phyloP scores from a whole-genome alignment of 2,888 invertebrate genomes.

The Homarus gammarus region DNA sequence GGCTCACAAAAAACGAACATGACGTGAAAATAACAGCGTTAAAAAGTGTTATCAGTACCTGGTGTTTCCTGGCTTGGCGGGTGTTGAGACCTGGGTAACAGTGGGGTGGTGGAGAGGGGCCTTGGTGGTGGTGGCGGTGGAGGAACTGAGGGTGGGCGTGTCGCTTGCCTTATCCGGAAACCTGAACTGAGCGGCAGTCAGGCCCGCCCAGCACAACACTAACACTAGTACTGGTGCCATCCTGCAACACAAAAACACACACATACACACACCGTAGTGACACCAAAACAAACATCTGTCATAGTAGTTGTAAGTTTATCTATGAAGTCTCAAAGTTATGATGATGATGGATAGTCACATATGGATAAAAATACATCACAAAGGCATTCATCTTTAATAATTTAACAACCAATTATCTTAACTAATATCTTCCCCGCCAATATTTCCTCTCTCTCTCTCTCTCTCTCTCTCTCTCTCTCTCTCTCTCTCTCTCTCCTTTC shows the following conservation, averaged over 20 bases:
- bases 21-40: no score
- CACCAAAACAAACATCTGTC: neutral
- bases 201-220: neutral
- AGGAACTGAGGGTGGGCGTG: neutral
- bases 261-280: neutral
- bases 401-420: no score
- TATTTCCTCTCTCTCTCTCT: no score
- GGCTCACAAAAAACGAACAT: no score
- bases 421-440: no score
- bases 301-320: neutral
- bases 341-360: no score
- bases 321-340: no score
- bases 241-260: neutral
- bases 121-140: neutral
- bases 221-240: slow-evolving; percentile 3
- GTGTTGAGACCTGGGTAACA: neutral
- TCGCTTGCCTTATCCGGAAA: neutral
- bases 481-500: no score
- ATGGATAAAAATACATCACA: no score
- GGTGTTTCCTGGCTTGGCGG: neutral
- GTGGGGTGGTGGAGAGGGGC: neutral
- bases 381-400: no score
- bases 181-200: slow-evolving; percentile 17
- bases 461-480: no score
- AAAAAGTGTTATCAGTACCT: neutral